Evolutionary conservation across 2,113 vertebrate genomes (phyloP), one percentile per base, ranked within the genome.

Genomic region (Egretta garzetta): DNA sequence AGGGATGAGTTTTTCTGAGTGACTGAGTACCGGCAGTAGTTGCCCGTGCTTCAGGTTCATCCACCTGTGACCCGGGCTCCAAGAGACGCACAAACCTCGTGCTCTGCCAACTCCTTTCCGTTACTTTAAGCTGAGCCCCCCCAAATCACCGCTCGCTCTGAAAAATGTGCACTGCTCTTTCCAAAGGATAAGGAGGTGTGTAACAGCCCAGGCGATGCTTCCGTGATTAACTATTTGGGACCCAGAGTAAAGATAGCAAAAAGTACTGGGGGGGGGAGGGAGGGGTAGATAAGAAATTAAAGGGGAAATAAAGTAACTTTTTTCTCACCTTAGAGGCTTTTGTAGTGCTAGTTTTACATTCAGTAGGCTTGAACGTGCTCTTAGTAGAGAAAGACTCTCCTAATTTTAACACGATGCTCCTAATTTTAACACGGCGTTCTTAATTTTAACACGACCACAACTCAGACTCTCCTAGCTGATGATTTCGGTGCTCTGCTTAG

Each of bases 401-500:
- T 43, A 26, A 41, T 64, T 64, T 90, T 26, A 74, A 56, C 86
- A 59, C n/a, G 50, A 55, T 5, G 1, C n/a, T 74, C 47, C 49
- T 43, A 26, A 37, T 64, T 89, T 73, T 58, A 77, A 47, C 14
- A 4, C 4, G 3, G 21, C 2, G 24, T 16, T 83, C n/a, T 66
- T 35, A 26, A 70, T 79, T 89, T 84, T 79, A 75, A 84, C 64
- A 37, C 33, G 33, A 23, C 22, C n/a, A 7, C 47, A 58, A 2
- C 16, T 3, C 9, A 26, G 41, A 16, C 37, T 72, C n/a, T 35
- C 24, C 27, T 24, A 45, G 24, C 0, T 2, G 47, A 37, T 28
- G 28, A 47, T 79, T 41, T 27, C 0, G 0, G 18, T n/a, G 39
- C 28, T 49, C 20, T 0, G 0, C 55, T 67, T 14, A 41, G 27